Evolutionary conservation across 2,888 invertebrate genomes (phyloP), one percentile per base, ranked within the genome.

Genomic region (Aphelenchoides bicaudatus): DNA sequence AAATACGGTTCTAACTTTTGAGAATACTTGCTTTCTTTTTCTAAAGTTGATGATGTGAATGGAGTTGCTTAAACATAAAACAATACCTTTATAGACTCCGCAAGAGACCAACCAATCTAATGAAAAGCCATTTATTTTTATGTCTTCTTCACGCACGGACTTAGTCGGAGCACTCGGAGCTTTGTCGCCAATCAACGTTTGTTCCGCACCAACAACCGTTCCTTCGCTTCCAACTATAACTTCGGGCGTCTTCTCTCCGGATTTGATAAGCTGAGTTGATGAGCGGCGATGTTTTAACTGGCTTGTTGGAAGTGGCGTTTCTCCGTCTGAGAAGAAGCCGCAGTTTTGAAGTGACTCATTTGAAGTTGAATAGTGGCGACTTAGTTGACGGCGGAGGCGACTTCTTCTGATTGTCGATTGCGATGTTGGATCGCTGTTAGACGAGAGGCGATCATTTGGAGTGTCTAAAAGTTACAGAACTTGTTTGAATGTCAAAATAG

Each of bases 1-100:
- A 62, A 38, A 8, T 59, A 23, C 13, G 47, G 56, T 56, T 43
- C 51, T 52, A 46, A 46, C 39, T 55, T 38, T 30, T 50, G 30
- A 56, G 47, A 19, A 34, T 43, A 16, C 30, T 13, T 19, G 43
- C 27, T 29, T 38, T 59, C 43, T 25, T 43, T 21, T 19, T 25
- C 43, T 43, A 25, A 10, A 43, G n/a, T n/a, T n/a, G 25, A 43
- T 25, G 23, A 43, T 8, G 43, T 34, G 13, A 16, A 13, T 34
- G 13, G 34, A 16, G 13, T 13, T 34, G 13, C 34, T 13, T 13
- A 34, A 13, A 13, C 34, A 34, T 16, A 13, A 13, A 13, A 13
- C 16, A 34, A 21, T n/a, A 43, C 43, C 43, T 19, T 19, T 21
- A 43, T 51, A 51, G 16, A 51, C 39, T 1, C 52, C 52, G n/a